These are phyloP conservation scores for Progne subis DNA, from an alignment of 2,113 vertebrate genomes.

Conservation along the genomic window DNA sequence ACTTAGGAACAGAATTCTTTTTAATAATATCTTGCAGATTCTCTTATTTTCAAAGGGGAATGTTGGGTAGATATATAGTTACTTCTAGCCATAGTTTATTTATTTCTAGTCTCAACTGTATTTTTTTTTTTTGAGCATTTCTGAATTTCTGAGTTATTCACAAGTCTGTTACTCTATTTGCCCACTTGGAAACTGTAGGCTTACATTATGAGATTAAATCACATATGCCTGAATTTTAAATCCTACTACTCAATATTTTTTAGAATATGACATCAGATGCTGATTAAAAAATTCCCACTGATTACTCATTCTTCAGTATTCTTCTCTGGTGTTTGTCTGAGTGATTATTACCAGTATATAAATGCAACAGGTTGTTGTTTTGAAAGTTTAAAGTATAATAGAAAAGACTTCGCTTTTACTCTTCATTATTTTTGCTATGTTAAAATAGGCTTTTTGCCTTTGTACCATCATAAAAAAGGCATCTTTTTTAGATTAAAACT, in stretches of 20 bases:
- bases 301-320: not conserved
- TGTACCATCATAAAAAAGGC: not conserved
- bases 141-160: not conserved
- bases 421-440: not conserved
- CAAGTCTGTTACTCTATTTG: not conserved
- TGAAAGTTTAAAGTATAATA: not conserved
- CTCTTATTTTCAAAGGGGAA: not conserved
- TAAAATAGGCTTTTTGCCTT: not conserved
- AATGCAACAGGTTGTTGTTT: not conserved
- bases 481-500: constrained; percentile 52
- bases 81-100: not conserved
- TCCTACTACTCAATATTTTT: not conserved
- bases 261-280: not conserved
- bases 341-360: not conserved
- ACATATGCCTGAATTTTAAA: not conserved
- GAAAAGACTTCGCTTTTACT: not conserved
- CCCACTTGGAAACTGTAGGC: not conserved
- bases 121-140: not conserved
- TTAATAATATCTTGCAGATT: not conserved
- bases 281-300: not conserved
- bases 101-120: not conserved
- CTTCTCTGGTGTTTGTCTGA: not conserved
- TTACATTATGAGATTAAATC: not conserved
- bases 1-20: not conserved
- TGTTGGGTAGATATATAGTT: not conserved